Percentiles rank a stretch among this genome's conserved stretches.
Evolutionary conservation across 1,140 invertebrate genomes (phyloP).

Genomic region (Polyergus mexicanus): DNA sequence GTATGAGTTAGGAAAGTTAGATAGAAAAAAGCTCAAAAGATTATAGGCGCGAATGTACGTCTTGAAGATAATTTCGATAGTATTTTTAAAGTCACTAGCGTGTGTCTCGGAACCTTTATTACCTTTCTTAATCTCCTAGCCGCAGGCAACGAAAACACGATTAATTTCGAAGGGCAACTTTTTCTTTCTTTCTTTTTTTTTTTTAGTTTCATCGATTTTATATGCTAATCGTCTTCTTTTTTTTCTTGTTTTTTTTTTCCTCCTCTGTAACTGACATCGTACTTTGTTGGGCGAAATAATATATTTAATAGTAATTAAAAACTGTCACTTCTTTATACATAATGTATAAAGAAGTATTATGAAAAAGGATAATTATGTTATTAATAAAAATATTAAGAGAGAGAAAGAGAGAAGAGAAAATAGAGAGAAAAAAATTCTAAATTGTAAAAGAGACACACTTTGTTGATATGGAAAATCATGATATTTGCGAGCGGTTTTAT

Average conservation of each 20-base stretch:
- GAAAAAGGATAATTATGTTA: background rate
- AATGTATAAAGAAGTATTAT: background rate
- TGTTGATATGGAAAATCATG: background rate
- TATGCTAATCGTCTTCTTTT: conserved; percentile 14
- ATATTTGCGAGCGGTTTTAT: background rate
- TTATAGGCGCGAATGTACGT: background rate
- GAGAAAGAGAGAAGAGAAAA: background rate
- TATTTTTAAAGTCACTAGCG: conserved; percentile 43
- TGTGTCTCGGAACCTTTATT: conserved; percentile 43
- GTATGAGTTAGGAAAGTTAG: background rate
- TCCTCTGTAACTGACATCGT: background rate
- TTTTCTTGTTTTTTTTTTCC: background rate
- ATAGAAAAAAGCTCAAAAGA: background rate
- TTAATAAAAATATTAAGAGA: background rate
- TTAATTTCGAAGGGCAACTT: conserved; percentile 37
- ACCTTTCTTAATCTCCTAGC: conserved; percentile 52
- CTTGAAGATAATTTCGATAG: conserved; percentile 30
- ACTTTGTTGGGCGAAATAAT: background rate
- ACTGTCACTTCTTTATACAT: background rate
- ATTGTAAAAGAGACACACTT: background rate
- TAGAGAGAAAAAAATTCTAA: background rate
- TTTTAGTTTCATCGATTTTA: conserved; percentile 8
- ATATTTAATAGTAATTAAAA: background rate
- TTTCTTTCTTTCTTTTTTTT: background rate
- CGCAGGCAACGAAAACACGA: conserved; percentile 18